A percentile compares a stretch with the other conserved stretches of the same genome.
These are phyloP conservation scores for Brachionus paranguensis DNA, from an alignment of 1,140 invertebrate genomes.

Conservation along the genomic window DNA sequence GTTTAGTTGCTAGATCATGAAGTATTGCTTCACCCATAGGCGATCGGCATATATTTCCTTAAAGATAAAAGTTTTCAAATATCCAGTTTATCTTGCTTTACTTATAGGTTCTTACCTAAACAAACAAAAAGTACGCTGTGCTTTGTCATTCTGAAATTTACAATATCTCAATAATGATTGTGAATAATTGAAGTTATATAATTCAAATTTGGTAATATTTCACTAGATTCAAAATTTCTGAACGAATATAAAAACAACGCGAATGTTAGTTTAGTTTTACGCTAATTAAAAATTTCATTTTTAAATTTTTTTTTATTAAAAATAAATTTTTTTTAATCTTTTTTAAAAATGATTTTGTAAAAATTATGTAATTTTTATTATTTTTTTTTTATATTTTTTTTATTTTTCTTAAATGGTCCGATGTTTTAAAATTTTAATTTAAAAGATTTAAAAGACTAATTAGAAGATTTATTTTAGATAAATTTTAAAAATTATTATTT, in stretches of 20 bases:
- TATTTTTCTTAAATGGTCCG: no score
- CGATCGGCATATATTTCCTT: conserved; percentile 39
- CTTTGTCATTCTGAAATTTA: neutral
- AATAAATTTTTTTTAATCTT: no score
- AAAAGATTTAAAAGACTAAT: no score
- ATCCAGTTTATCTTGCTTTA: neutral
- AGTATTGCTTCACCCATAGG: conserved; percentile 39
- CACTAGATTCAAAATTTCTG: neutral
- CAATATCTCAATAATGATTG: neutral
- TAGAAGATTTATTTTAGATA: no score
- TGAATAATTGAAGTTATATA: neutral
- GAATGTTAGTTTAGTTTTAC: neutral
- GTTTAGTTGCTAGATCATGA: conserved; percentile 25
- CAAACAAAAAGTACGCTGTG: conserved; percentile 39
- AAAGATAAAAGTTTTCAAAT: neutral
- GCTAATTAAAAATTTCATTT: neutral
- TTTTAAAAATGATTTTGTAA: no score
- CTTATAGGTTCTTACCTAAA: conserved; percentile 6
- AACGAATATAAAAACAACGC: neutral
- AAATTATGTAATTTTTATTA: no score
- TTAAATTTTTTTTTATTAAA: neutral
- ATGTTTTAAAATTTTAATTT: no score
- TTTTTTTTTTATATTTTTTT: no score
- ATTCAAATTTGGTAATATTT: conserved; percentile 25
- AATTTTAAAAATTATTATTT: no score